These are phyloP conservation scores for Dipodomys stephensi DNA, from an alignment of 2,113 vertebrate species.

Conservation along the genomic window DNA sequence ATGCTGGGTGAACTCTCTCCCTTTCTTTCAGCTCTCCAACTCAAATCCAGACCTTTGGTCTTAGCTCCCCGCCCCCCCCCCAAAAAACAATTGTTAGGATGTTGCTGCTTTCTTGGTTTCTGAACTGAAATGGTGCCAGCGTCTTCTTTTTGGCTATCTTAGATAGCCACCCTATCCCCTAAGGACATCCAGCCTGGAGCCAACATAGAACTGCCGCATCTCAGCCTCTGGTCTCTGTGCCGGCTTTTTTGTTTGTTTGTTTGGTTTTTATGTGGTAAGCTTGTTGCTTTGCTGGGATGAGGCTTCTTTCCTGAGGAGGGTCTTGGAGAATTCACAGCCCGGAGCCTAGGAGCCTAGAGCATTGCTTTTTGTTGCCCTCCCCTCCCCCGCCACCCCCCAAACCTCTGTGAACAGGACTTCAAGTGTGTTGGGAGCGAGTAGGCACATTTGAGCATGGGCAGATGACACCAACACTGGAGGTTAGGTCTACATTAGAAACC, in stretches of 20 bases:
- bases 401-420: background rate
- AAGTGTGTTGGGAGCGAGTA: background rate
- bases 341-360: background rate
- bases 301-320: background rate
- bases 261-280: too few relatives aligned
- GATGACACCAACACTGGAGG: background rate
- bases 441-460: background rate
- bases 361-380: background rate
- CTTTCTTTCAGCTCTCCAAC: background rate
- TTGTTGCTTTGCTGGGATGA: background rate
- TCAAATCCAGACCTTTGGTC: background rate
- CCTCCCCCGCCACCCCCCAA: background rate
- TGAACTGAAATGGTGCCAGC: background rate
- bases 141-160: background rate
- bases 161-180: background rate
- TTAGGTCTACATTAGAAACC: constrained; percentile 17
- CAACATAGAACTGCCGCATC: too few relatives aligned
- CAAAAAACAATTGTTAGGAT: background rate
- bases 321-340: background rate
- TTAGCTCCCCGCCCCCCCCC: background rate
- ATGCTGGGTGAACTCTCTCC: background rate
- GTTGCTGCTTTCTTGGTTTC: background rate
- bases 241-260: too few relatives aligned
- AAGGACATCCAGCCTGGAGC: background rate
- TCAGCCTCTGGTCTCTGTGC: background rate